These are phyloP conservation scores for Capitulum mitella DNA, from an alignment of 2,888 invertebrate genomes.

Conservation along the genomic window DNA sequence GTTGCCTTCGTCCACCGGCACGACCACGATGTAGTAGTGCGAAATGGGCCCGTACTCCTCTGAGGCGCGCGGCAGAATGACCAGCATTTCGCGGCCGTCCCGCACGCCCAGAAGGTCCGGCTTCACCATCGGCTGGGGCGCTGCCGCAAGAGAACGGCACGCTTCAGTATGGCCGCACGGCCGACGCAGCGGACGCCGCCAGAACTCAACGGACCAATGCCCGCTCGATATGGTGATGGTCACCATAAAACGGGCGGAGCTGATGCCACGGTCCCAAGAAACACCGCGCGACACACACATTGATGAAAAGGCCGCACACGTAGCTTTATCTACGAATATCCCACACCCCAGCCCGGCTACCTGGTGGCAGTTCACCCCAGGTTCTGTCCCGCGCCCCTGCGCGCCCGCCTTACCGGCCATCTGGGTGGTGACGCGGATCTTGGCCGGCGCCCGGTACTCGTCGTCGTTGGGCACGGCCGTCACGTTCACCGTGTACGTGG, in stretches of 20 bases:
- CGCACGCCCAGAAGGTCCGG: conserved; percentile 88
- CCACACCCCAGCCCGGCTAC: too few relatives aligned
- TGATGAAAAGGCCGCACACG: too few relatives aligned
- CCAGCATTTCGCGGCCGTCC: conserved; percentile 55
- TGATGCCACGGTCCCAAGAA: too few relatives aligned
- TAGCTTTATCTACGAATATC: too few relatives aligned
- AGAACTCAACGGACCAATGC: too few relatives aligned
- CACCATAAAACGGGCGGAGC: too few relatives aligned
- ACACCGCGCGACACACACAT: too few relatives aligned
- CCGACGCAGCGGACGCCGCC: too few relatives aligned
- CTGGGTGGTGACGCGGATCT: conserved; percentile 88
- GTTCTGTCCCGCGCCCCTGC: too few relatives aligned
- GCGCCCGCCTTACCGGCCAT: conserved; percentile 58
- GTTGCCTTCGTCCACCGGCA: conserved; percentile 76
- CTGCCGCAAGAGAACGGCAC: too few relatives aligned
- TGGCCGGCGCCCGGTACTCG: conserved; percentile 77
- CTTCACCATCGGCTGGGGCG: conserved; percentile 90
- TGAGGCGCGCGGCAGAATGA: conserved; percentile 90
- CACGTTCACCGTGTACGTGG: conserved; percentile 88
- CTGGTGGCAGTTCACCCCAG: too few relatives aligned
- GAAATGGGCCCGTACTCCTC: conserved; percentile 97
- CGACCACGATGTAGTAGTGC: conserved; percentile 92
- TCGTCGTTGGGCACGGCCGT: conserved; percentile 76
- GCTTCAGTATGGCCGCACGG: neutral
- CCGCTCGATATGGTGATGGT: too few relatives aligned